Evolutionary conservation across 2,113 vertebrate species (phyloP).

Genomic region (Oreochromis tanganicae): DNA sequence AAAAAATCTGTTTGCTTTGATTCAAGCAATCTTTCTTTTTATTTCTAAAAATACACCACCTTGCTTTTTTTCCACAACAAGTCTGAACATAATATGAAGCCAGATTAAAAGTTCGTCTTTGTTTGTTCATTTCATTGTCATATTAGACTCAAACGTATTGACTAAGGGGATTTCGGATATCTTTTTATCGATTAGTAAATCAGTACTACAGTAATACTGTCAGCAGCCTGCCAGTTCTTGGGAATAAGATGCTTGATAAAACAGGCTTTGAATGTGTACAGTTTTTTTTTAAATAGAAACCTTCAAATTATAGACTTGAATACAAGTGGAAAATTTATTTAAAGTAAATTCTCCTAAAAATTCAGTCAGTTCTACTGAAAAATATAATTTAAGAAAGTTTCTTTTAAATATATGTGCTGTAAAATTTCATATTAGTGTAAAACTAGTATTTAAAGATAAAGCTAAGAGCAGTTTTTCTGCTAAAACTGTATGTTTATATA

Average conservation of each 20-base stretch:
- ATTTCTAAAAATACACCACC: not conserved
- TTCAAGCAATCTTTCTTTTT: not conserved
- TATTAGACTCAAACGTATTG: not conserved
- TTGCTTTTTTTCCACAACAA: not conserved
- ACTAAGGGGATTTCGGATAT: not conserved
- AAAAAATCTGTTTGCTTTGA: not conserved
- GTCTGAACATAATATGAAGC: not conserved
- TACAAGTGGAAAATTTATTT: not conserved
- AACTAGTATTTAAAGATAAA: not conserved
- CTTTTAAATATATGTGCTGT: not conserved
- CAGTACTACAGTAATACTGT: not conserved
- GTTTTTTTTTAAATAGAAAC: not conserved
- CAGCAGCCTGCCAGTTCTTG: not conserved
- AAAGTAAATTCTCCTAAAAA: not conserved
- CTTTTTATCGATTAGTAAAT: not conserved
- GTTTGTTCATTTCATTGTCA: not conserved
- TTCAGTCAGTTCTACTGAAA: not conserved
- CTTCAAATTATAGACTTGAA: not conserved
- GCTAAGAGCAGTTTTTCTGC: fast-evolving
- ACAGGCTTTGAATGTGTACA: not conserved
- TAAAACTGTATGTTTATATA: not conserved
- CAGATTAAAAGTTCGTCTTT: not conserved
- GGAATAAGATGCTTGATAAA: not conserved
- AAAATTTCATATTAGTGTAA: not conserved
- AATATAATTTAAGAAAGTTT: not conserved